phyloP scores from a whole-genome alignment of 1,140 invertebrate genomes.

The Formica selysi region DNA sequence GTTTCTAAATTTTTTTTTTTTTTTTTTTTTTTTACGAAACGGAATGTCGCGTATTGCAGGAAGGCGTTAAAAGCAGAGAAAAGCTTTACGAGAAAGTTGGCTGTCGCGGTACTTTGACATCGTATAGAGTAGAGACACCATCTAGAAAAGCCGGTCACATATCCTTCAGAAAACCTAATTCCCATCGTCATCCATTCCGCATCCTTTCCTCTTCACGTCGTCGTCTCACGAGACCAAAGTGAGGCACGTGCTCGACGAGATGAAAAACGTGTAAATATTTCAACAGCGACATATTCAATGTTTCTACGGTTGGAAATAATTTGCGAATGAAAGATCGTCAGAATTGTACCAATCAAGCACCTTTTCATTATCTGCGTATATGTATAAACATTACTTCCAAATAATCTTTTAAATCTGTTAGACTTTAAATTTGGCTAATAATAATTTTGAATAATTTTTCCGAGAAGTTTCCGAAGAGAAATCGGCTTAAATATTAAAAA shows the following conservation, averaged over 20 bases:
- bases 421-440: background rate
- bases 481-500: background rate
- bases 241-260: slow-evolving; percentile 29
- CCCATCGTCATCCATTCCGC: slow-evolving; percentile 66
- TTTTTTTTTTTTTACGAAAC: slow-evolving; percentile 19
- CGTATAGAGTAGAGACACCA: slow-evolving; percentile 50
- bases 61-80: background rate
- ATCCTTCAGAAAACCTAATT: slow-evolving; percentile 76
- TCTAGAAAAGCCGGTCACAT: slow-evolving; percentile 71
- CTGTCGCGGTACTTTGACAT: slow-evolving; percentile 58
- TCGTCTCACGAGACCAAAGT: slow-evolving; percentile 57
- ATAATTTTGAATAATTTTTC: background rate
- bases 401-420: background rate
- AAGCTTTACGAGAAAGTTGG: slow-evolving; percentile 10
- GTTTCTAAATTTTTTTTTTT: background rate
- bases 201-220: slow-evolving; percentile 22
- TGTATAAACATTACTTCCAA: background rate
- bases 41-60: background rate
- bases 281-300: slow-evolving; percentile 55
- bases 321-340: background rate
- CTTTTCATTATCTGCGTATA: background rate
- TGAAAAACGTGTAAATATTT: slow-evolving; percentile 74
- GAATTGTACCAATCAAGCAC: background rate
- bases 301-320: slow-evolving; percentile 34
- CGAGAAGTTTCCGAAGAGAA: background rate